Base-by-base conservation (phyloP, 2,888 invertebrate species). In the Lysandra bellargus region DNA sequence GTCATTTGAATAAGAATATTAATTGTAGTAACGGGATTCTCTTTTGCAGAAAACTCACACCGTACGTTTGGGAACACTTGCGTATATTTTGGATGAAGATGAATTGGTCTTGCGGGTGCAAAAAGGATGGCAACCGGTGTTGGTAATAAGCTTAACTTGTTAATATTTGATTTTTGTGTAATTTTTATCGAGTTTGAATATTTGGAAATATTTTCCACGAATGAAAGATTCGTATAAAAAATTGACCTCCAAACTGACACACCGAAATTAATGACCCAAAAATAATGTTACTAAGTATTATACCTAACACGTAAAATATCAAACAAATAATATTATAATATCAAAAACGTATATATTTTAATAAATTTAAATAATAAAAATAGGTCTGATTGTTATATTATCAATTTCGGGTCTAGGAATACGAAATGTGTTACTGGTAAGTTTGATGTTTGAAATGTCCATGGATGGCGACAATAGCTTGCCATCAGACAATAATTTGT, bases 71-170 rank as follows among this genome's bases (percentile, higher is more conserved):
- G 94, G 94, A 80, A 93, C 94, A 7, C 82, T 94, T 61, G 94
- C 91, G 61, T 94, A 89, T 85, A 87, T 93, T 82, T 83, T 93
- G 78, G 86, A 89, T 81, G 92, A 93, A 81, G 87, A 89, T 85
- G 86, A 88, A 81, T 86, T 94, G 81, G 84, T 94, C 78, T 82
- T 94, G 78, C 87, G 91, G 81, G 91, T 91, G 33, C 86, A 88
- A 81, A 84, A 84, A 61, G 92, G 91, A 64, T 94, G 94, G 93
- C 88, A 89, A 83, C 82, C 89, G 83, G 86, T 94, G 82, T 80
- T 86, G 86, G 94, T 93, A 85, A 87, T 85, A 33, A 12, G n/a
- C 23, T 44, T 4, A 4, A 76, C 44, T 30, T 76, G 49, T 57
- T 77, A 57, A 37, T 23, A 6, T 77, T 37, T 37, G 23, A 61